A percentile compares a stretch with the other conserved stretches of the same genome.
phyloP scores from a whole-genome alignment of 2,888 invertebrate genomes.

The Papilio demoleus region DNA sequence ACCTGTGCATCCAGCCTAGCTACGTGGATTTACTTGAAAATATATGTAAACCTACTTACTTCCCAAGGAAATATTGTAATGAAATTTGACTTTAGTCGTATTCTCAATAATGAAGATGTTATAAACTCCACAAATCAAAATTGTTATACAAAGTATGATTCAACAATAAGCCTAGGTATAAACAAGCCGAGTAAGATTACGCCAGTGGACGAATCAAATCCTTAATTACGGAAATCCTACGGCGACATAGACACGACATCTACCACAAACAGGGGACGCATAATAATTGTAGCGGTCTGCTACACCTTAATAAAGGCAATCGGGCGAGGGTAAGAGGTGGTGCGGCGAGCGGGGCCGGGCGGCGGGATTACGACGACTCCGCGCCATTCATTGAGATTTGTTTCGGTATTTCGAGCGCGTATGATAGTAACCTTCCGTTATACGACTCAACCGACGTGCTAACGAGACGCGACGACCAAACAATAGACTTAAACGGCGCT shows the following conservation, averaged over 20 bases:
- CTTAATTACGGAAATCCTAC: slow-evolving; percentile 80
- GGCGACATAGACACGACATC: slow-evolving; percentile 77
- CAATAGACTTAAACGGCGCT: slow-evolving; percentile 60
- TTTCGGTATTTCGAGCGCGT: slow-evolving; percentile 80
- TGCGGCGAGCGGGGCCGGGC: slow-evolving; percentile 55
- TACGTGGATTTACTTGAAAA: slow-evolving; percentile 40
- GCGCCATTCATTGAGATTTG: slow-evolving; percentile 83
- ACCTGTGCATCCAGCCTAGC: slow-evolving; percentile 47
- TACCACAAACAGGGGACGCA: slow-evolving; percentile 82
- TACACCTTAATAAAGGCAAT: slow-evolving; percentile 84
- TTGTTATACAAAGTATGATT: background rate
- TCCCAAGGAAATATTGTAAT: background rate
- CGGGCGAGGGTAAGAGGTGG: slow-evolving; percentile 62
- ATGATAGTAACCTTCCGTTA: slow-evolving; percentile 64
- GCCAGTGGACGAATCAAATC: slow-evolving; percentile 70
- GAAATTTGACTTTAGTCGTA: slow-evolving; percentile 20
- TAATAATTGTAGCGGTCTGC: slow-evolving; percentile 83
- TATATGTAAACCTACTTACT: slow-evolving; percentile 6
- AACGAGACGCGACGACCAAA: slow-evolving; percentile 59
- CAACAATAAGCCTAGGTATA: slow-evolving; percentile 13
- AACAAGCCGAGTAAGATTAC: slow-evolving; percentile 10
- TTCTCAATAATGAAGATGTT: background rate
- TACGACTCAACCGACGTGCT: slow-evolving; percentile 57
- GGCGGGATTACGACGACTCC: slow-evolving; percentile 73
- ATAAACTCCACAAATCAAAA: background rate